These are phyloP conservation scores for Corvus hawaiiensis DNA, from an alignment of 2,113 vertebrate genomes.

Conservation along the genomic window DNA sequence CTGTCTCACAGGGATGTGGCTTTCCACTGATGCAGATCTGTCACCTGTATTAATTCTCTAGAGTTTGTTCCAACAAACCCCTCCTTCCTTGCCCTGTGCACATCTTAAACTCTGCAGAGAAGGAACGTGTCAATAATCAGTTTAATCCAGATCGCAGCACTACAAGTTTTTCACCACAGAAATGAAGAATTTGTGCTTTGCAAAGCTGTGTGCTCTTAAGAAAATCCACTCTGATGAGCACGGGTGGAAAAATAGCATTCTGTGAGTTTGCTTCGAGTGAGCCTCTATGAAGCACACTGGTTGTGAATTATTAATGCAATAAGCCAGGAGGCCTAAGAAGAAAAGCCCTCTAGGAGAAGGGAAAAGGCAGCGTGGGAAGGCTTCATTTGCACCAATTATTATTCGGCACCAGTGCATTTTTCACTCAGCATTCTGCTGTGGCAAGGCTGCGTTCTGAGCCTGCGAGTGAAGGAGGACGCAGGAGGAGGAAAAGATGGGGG, in stretches of 20 bases:
- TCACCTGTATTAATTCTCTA: neutral
- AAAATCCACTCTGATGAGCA: neutral
- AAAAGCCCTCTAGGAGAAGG: conserved; percentile 1
- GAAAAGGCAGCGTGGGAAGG: neutral
- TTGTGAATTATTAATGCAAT: conserved; percentile 29
- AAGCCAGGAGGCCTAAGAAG: conserved; percentile 10
- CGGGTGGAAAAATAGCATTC: neutral
- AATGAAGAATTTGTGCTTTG: neutral
- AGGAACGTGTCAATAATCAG: neutral
- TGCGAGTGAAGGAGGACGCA: accelerated
- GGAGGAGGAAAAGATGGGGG: neutral
- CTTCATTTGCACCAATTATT: neutral
- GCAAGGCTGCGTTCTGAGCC: neutral
- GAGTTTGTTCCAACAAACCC: neutral
- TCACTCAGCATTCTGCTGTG: neutral
- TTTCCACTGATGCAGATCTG: neutral
- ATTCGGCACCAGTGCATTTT: neutral
- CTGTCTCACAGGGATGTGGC: neutral
- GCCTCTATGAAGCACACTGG: neutral
- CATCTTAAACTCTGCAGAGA: neutral
- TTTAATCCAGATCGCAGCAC: neutral
- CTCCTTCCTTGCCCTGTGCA: neutral
- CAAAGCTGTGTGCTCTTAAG: neutral
- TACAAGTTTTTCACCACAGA: neutral
- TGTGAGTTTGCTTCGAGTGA: neutral